Conservation (phyloP, 2,888 invertebrate genomes). For the Ectemnius continuus region DNA sequence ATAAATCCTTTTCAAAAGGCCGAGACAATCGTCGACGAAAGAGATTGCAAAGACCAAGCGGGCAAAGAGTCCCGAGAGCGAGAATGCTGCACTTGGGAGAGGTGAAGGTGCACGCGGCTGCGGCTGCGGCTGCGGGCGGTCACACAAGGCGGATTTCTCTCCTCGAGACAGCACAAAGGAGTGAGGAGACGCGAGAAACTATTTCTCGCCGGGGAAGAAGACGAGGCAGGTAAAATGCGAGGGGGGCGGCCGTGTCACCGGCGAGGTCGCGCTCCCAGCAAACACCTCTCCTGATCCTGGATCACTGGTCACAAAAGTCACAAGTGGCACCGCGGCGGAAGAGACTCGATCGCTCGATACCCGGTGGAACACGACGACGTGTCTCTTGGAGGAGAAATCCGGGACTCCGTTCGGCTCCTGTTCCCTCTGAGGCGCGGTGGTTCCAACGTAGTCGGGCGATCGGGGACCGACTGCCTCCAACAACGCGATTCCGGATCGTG, state of each 20-base stretch:
- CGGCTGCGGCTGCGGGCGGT: too few relatives aligned
- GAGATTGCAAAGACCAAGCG: neutral
- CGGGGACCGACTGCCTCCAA: constrained; percentile 67
- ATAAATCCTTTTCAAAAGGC: neutral
- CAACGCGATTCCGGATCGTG: constrained; percentile 72
- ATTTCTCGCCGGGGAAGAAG: too few relatives aligned
- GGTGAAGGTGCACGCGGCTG: too few relatives aligned
- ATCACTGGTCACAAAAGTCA: constrained; percentile 9
- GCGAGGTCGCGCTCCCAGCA: neutral
- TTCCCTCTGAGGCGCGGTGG: too few relatives aligned
- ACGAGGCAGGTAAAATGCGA: too few relatives aligned
- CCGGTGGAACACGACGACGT: constrained; percentile 5
- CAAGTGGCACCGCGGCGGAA: too few relatives aligned
- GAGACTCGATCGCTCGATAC: neutral
- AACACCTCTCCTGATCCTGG: neutral
- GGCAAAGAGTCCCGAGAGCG: neutral
- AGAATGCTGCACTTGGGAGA: neutral
- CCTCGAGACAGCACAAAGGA: too few relatives aligned
- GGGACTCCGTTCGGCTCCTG: constrained; percentile 18
- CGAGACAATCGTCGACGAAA: neutral
- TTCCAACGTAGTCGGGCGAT: constrained; percentile 55
- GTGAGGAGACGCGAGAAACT: too few relatives aligned
- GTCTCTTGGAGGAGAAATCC: constrained; percentile 13
- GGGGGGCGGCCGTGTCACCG: neutral
- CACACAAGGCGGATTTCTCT: too few relatives aligned